phyloP scores from a whole-genome alignment of 2,888 invertebrate genomes.

The Cremastinae sp. region DNA sequence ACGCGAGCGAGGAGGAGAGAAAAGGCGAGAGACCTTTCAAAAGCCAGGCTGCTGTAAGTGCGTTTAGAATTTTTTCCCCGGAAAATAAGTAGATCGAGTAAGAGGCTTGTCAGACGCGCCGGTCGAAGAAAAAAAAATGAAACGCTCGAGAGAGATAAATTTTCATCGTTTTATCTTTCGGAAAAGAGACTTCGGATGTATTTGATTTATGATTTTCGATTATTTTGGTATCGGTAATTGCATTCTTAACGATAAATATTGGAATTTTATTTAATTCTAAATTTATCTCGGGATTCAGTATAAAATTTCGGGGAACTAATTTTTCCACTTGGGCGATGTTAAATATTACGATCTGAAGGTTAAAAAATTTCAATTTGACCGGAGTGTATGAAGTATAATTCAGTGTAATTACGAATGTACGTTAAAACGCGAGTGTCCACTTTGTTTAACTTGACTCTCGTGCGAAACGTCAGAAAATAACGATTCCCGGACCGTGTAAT shows the following conservation, averaged over 20 bases:
- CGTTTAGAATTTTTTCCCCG: slow-evolving; percentile 41
- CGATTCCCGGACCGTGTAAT: too few relatives aligned
- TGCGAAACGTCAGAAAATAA: too few relatives aligned
- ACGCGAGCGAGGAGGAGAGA: not conserved
- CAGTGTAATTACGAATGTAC: too few relatives aligned
- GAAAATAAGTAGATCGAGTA: slow-evolving; percentile 44
- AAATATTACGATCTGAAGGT: too few relatives aligned
- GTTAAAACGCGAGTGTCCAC: too few relatives aligned
- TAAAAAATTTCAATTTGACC: too few relatives aligned
- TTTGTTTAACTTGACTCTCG: too few relatives aligned
- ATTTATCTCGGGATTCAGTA: too few relatives aligned
- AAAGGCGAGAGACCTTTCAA: slow-evolving; percentile 33
- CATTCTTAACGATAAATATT: not conserved
- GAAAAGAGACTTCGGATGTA: not conserved
- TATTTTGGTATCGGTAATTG: not conserved
- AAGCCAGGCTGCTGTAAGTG: slow-evolving; percentile 36
- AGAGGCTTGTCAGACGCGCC: slow-evolving; percentile 18
- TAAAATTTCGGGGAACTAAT: too few relatives aligned
- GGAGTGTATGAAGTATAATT: too few relatives aligned
- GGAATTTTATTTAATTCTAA: not conserved
- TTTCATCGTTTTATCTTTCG: not conserved
- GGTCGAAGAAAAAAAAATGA: slow-evolving; percentile 15
- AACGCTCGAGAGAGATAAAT: not conserved
- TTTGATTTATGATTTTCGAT: not conserved
- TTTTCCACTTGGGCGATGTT: too few relatives aligned